A percentile compares a stretch with the other conserved stretches of the same genome.
Evolutionary conservation across 2,113 vertebrate species (phyloP).

Genomic region (Miniopterus natalensis): DNA sequence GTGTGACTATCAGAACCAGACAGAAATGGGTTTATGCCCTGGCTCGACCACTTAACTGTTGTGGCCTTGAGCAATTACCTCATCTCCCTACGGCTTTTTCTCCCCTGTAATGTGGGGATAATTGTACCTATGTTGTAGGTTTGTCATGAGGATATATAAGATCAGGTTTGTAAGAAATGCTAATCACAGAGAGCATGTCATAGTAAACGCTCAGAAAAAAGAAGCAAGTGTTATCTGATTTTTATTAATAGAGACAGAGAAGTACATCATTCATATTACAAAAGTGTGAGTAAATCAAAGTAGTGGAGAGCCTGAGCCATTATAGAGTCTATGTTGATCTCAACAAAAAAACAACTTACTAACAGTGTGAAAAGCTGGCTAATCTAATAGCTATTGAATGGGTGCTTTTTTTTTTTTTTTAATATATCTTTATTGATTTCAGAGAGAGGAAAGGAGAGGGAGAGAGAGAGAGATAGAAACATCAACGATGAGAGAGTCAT

Average conservation of each 20-base stretch:
- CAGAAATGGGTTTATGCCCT: not conserved
- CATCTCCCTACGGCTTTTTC: not conserved
- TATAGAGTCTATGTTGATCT: not conserved
- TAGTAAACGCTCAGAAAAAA: conserved; percentile 37
- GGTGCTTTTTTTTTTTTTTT: not conserved
- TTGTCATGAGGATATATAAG: not conserved
- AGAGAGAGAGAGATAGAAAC: no score
- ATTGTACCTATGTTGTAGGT: not conserved
- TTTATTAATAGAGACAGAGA: not conserved
- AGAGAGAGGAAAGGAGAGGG: no score
- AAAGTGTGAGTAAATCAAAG: not conserved
- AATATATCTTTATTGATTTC: no score
- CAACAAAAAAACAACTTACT: not conserved
- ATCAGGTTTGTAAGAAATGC: not conserved
- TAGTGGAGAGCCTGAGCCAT: not conserved
- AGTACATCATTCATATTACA: not conserved
- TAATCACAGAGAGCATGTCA: not conserved
- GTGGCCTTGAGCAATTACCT: not conserved
- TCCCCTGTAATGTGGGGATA: not conserved
- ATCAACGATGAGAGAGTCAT: no score
- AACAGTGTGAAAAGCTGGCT: not conserved
- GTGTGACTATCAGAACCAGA: not conserved
- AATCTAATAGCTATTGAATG: not conserved
- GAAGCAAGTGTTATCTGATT: conserved; percentile 5
- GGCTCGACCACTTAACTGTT: not conserved